Evolutionary conservation across 2,113 vertebrate species (phyloP).

Genomic region (Phalacrocorax carbo): DNA sequence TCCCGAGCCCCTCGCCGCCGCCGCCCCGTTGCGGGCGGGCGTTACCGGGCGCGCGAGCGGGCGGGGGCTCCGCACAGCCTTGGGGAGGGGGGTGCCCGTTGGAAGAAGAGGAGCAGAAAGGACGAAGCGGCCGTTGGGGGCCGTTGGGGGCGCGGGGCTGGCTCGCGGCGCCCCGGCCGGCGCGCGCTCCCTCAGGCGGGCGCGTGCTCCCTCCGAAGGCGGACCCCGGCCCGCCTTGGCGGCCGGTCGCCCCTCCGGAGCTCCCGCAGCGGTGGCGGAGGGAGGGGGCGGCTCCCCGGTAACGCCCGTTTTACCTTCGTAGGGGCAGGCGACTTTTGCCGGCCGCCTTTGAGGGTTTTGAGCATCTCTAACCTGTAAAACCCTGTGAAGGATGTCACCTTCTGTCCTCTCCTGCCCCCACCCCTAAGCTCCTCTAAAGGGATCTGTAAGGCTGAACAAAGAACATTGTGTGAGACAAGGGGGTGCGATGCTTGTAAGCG

Average conservation of each 20-base stretch:
- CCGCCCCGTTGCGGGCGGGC: too few species aligned
- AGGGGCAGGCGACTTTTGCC: neutral
- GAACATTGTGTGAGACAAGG: neutral
- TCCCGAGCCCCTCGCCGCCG: too few species aligned
- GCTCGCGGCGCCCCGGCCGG: too few species aligned
- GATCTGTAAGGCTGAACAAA: conserved; percentile 41
- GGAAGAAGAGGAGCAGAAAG: too few species aligned
- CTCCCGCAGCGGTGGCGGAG: neutral
- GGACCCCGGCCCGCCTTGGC: neutral
- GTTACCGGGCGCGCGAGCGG: too few species aligned
- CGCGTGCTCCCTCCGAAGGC: neutral
- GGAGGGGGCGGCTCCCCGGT: too few species aligned
- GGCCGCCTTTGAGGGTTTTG: neutral
- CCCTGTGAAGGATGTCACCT: neutral
- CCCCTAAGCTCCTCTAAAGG: neutral
- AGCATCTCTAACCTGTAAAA: neutral
- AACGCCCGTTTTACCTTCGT: rapidly evolving
- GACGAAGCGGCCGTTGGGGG: too few species aligned
- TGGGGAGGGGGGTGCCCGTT: too few species aligned
- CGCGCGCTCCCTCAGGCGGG: neutral
- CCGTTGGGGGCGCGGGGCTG: too few species aligned
- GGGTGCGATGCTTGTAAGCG: neutral
- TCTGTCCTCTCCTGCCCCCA: neutral
- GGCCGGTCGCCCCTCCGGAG: neutral
- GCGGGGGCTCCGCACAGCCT: too few species aligned